Conservation (phyloP, 2,888 invertebrate species). For the Volucella zonaria region DNA sequence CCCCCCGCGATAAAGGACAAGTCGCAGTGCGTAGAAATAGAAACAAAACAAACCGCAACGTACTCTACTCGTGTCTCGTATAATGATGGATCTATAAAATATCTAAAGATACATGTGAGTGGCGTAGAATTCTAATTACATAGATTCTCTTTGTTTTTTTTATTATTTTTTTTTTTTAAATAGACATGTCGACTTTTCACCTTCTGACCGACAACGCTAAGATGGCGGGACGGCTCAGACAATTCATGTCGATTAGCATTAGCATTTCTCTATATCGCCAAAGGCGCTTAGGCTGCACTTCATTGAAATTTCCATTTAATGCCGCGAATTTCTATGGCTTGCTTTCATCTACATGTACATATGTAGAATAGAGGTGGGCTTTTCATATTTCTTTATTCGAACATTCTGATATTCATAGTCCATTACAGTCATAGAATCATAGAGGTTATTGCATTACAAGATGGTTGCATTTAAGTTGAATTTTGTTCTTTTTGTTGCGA, state of each 20-base stretch:
- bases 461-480: too few species aligned
- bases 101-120: too few species aligned
- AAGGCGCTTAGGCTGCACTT: constrained; percentile 42
- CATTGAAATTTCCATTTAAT: constrained; percentile 28
- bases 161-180: neutral
- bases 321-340: constrained; percentile 40
- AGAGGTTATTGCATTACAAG: constrained; percentile 3
- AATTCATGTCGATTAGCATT: constrained; percentile 47
- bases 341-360: neutral
- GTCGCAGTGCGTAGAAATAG: too few species aligned
- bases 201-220: constrained; percentile 7
- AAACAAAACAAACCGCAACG: too few species aligned
- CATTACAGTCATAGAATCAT: constrained; percentile 5
- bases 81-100: too few species aligned
- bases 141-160: neutral
- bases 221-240: neutral
- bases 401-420: constrained; percentile 27
- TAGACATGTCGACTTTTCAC: constrained; percentile 38
- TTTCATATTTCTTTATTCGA: too few species aligned
- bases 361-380: neutral
- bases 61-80: too few species aligned
- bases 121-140: neutral
- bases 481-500: neutral
- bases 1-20: too few species aligned
- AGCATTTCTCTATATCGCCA: constrained; percentile 20